Evolutionary conservation across 2,888 invertebrate species (phyloP).

Genomic region (Zeuzera pyrina): DNA sequence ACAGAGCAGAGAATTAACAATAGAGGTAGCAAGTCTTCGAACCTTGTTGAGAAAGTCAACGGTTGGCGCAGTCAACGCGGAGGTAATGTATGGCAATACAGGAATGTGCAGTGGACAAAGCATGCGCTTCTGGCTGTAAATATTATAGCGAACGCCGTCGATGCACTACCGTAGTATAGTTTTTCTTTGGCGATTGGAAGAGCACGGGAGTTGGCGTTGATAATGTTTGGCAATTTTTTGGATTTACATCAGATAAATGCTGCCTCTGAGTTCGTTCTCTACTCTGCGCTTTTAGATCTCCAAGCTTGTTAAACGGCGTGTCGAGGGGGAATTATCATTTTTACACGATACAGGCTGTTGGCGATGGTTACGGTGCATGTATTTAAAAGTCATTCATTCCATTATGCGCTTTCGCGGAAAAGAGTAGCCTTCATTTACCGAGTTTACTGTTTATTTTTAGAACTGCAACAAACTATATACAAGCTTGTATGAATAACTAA

Average conservation of each 20-base stretch:
- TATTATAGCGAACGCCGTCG: constrained; percentile 10
- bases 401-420: constrained; percentile 34
- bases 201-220: no score
- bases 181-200: neutral
- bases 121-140: constrained; percentile 39
- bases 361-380: constrained; percentile 30
- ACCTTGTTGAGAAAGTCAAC: constrained; percentile 56
- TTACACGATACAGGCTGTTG: constrained; percentile 25
- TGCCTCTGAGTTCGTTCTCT: constrained; percentile 30
- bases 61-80: constrained; percentile 68
- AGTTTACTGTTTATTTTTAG: constrained; percentile 36
- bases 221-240: neutral
- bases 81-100: no score
- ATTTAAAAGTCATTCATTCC: constrained; percentile 21
- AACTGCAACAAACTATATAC: constrained; percentile 20
- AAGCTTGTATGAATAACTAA: constrained; percentile 1
- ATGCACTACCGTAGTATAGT: constrained; percentile 7
- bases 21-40: constrained; percentile 62
- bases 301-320: constrained; percentile 24
- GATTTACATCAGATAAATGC: constrained; percentile 9
- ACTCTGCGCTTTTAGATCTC: constrained; percentile 33
- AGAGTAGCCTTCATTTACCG: constrained; percentile 12
- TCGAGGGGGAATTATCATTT: constrained; percentile 28
- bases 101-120: constrained; percentile 33
- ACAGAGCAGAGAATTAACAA: constrained; percentile 68